Percentiles rank a stretch among this genome's conserved stretches.
Conservation (phyloP, 2,113 vertebrate species). For the Cinclus mexicanus region DNA sequence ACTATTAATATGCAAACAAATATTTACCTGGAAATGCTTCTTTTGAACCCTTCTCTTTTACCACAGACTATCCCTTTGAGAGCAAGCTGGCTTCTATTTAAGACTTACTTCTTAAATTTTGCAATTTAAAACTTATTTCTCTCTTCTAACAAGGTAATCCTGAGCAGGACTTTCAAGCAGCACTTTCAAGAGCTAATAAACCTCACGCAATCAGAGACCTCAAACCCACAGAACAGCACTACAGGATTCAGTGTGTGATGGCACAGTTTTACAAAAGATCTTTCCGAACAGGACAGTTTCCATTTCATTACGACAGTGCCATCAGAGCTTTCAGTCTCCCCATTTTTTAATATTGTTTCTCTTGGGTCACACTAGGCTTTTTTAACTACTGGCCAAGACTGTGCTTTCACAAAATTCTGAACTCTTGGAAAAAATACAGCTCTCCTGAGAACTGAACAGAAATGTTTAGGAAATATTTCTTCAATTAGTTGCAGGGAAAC, state of each 20-base stretch:
- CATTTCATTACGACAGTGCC: not conserved
- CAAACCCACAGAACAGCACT: not conserved
- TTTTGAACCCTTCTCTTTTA: not conserved
- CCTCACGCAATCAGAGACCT: not conserved
- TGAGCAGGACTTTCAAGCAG: not conserved
- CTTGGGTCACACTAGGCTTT: not conserved
- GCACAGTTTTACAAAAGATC: not conserved
- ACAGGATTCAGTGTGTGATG: not conserved
- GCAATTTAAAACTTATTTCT: not conserved
- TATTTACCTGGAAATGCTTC: not conserved
- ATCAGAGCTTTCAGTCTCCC: not conserved
- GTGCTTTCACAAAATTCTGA: not conserved
- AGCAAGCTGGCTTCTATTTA: not conserved
- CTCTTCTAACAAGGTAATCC: not conserved
- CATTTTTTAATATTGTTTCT: not conserved
- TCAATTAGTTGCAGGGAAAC: not conserved
- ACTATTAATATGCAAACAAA: not conserved
- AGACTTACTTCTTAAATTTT: not conserved
- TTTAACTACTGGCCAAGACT: not conserved
- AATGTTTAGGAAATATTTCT: not conserved
- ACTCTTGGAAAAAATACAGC: not conserved
- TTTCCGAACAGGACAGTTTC: not conserved
- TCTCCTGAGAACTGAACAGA: not conserved
- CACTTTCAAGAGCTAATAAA: not conserved
- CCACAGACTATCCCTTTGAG: not conserved